These are phyloP conservation scores for Megalonaias nervosa DNA, from an alignment of 1,140 invertebrate species.

Conservation along the genomic window DNA sequence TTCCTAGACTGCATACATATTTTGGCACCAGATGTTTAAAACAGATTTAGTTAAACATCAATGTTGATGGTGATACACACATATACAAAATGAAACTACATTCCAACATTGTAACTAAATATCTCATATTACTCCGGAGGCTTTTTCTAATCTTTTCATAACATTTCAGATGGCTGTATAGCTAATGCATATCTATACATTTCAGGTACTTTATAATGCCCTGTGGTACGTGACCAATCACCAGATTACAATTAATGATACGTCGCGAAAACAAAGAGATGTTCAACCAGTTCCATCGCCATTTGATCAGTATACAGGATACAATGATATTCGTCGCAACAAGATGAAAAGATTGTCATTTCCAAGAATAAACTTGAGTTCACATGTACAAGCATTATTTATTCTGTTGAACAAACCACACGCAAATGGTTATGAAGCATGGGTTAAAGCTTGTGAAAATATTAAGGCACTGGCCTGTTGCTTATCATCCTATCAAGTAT, in stretches of 20 bases:
- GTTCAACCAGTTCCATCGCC: slow-evolving; percentile 14
- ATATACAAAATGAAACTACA: too few relatives aligned
- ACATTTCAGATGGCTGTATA: not conserved
- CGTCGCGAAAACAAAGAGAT: slow-evolving; percentile 6
- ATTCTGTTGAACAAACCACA: not conserved
- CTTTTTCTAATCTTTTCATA: too few relatives aligned
- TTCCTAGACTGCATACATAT: too few relatives aligned
- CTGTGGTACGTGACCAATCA: slow-evolving; percentile 39
- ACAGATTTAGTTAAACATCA: too few relatives aligned
- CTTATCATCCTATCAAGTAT: slow-evolving; percentile 8
- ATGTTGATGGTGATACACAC: too few relatives aligned
- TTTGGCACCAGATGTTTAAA: too few relatives aligned
- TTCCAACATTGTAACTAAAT: too few relatives aligned
- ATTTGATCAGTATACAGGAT: slow-evolving; percentile 13
- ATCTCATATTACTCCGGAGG: too few relatives aligned
- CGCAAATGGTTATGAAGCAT: not conserved
- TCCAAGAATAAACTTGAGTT: not conserved
- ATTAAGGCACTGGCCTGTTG: slow-evolving; percentile 18
- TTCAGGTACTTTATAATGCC: slow-evolving; percentile 37
- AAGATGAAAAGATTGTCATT: slow-evolving; percentile 16
- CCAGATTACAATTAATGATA: slow-evolving; percentile 24
- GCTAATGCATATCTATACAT: not conserved
- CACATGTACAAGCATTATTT: slow-evolving; percentile 19
- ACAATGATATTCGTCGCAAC: slow-evolving; percentile 26
- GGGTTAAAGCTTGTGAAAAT: slow-evolving; percentile 6